Evolutionary conservation across 2,113 vertebrate species (phyloP), one percentile per base, ranked within the genome.

Genomic region (Suricata suricatta): DNA sequence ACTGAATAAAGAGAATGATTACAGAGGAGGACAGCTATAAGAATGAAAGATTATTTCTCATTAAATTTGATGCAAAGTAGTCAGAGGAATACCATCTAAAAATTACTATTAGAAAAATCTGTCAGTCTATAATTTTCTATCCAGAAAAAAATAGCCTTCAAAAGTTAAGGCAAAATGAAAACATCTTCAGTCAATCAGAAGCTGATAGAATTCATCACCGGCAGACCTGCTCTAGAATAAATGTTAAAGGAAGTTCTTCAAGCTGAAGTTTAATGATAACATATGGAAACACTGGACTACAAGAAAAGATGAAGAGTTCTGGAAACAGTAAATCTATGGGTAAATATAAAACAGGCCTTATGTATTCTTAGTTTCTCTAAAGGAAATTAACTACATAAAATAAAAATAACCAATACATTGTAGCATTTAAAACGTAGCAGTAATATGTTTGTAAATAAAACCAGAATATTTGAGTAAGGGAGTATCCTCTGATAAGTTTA

Each of bases 131-230:
- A 72, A 66, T 76, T 76, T 76, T 74, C 68, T 76, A 76, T 31
- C 6, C 38, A 76, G 54, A 84, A 74, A 63, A 50, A 68, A 50
- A 21, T 10, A 93, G 68, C 91, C 31, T 76, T 93, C 41, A 86
- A 84, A 93, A 84, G 16, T 76, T 31, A 76, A 50, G 33, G 81
- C 57, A 90, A 93, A 93, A 93, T 63, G 50, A 93, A 85, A 44
- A 35, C 33, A 76, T 74, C 35, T 74, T 93, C 31, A 84, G 15
- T 33, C 16, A 76, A 85, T 85, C 54, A 85, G 54, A 93, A 93
- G 57, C 31, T 74, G 41, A 76, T 17, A 76, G 81, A 85, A 76
- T 76, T 50, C 11, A 6, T 64, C 13, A 76, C 33, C 33, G 38
- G 91, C 81, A 85, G 33, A 64, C 23, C 54, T 84, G 54, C n/a